A percentile compares a stretch with the other conserved stretches of the same genome.
Conservation (phyloP, 2,888 invertebrate genomes). For the Callyntrura sp. region DNA sequence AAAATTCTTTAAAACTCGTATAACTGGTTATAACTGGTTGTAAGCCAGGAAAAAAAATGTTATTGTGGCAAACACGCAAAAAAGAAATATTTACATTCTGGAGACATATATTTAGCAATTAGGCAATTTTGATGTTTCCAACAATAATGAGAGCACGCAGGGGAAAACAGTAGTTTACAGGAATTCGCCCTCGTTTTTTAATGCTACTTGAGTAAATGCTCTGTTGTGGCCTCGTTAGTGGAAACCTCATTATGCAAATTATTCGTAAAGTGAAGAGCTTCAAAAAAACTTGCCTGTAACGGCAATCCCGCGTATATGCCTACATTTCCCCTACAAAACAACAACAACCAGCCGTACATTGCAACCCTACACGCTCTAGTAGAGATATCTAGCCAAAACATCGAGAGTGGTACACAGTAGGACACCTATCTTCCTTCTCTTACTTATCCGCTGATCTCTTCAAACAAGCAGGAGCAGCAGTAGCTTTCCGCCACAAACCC, state of each 20-base stretch:
- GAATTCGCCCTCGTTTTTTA: slow-evolving; percentile 78
- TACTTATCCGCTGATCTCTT: slow-evolving; percentile 23
- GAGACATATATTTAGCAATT: no score
- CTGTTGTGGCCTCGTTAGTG: slow-evolving; percentile 77
- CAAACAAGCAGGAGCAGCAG: neutral
- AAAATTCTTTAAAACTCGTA: no score
- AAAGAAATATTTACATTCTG: no score
- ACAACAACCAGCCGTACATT: neutral
- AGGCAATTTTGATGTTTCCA: slow-evolving; percentile 49
- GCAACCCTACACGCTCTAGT: neutral
- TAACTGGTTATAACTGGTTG: no score
- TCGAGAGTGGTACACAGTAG: neutral
- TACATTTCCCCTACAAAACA: neutral
- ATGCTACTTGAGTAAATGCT: slow-evolving; percentile 78
- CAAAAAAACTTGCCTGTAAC: slow-evolving; percentile 9
- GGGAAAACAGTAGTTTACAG: slow-evolving; percentile 69
- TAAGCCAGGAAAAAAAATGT: no score
- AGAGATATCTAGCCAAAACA: neutral
- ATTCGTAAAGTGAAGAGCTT: slow-evolving; percentile 78
- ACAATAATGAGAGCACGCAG: slow-evolving; percentile 61
- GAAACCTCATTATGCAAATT: slow-evolving; percentile 80
- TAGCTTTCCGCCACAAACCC: no score
- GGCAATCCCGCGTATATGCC: neutral
- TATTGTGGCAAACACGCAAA: no score
- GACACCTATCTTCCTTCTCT: neutral